These are phyloP conservation scores for Protobothrops flavoviridis DNA, from an alignment of 2,113 vertebrate species.

Conservation along the genomic window DNA sequence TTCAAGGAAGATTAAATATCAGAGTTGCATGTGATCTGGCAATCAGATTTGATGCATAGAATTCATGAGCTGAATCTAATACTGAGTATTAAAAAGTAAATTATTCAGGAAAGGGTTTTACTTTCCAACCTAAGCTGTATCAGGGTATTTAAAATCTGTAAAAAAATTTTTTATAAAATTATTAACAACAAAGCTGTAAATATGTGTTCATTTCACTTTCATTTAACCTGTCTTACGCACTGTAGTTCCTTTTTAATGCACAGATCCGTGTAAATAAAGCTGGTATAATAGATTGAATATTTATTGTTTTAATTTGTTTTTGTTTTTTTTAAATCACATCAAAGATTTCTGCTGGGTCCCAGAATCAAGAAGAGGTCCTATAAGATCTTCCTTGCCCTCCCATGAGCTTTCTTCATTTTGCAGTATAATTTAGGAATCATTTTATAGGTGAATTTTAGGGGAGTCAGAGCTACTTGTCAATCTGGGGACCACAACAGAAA, in stretches of 20 bases:
- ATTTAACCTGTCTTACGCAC: background rate
- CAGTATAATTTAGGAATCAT: background rate
- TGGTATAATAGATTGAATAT: background rate
- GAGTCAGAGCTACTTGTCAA: background rate
- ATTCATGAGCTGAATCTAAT: slow-evolving; percentile 67
- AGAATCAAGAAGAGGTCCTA: background rate
- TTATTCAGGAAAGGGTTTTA: slow-evolving; percentile 47
- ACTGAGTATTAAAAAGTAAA: slow-evolving; percentile 56
- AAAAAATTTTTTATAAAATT: background rate
- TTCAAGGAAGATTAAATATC: slow-evolving; percentile 52
- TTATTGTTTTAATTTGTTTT: background rate
- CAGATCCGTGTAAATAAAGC: background rate
- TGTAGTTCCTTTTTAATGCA: background rate
- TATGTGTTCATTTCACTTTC: background rate
- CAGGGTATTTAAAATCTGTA: background rate
- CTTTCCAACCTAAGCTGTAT: slow-evolving; percentile 21
- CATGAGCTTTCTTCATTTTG: background rate
- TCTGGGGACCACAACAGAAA: background rate
- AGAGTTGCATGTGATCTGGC: slow-evolving; percentile 62
- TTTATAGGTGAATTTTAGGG: background rate
- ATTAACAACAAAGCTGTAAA: background rate
- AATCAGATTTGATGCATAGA: slow-evolving; percentile 52
- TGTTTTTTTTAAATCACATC: background rate
- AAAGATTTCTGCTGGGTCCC: background rate
- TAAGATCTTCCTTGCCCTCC: background rate